Percentiles rank a stretch among this genome's conserved stretches.
phyloP scores from a whole-genome alignment of 2,113 vertebrate species.

The Cryptomyrus ogoouensis region DNA sequence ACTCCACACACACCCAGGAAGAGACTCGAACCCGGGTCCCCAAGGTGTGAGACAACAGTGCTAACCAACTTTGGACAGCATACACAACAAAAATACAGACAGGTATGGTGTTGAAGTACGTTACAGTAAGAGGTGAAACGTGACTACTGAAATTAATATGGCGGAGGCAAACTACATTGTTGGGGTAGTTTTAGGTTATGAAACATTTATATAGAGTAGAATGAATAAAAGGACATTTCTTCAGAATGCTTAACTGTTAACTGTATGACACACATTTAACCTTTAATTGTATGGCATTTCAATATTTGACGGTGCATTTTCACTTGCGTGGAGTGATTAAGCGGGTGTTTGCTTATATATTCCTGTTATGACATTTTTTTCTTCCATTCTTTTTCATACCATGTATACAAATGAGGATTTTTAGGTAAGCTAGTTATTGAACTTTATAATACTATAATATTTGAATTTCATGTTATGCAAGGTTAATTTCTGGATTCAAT shows the following conservation, averaged over 20 bases:
- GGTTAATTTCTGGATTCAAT: neutral
- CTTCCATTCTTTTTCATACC: too few relatives aligned
- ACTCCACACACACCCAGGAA: too few relatives aligned
- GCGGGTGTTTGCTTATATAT: too few relatives aligned
- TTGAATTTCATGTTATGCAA: neutral
- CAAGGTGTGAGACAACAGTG: too few relatives aligned
- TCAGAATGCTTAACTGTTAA: neutral
- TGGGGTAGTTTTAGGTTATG: neutral
- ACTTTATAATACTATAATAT: too few relatives aligned
- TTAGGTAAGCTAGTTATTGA: too few relatives aligned
- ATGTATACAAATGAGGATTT: too few relatives aligned
- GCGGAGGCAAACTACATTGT: neutral
- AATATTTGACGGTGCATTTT: neutral
- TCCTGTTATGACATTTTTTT: too few relatives aligned
- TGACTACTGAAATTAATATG: neutral
- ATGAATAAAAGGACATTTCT: neutral
- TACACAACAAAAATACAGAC: neutral
- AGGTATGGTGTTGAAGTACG: neutral
- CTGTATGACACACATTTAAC: neutral
- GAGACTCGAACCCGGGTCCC: too few relatives aligned
- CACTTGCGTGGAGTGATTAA: neutral
- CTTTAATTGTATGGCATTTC: neutral
- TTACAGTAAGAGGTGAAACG: neutral
- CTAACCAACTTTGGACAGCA: neutral
- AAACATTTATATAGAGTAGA: neutral